These are phyloP conservation scores for Dipodomys merriami DNA, from an alignment of 2,113 vertebrate species.

Conservation along the genomic window DNA sequence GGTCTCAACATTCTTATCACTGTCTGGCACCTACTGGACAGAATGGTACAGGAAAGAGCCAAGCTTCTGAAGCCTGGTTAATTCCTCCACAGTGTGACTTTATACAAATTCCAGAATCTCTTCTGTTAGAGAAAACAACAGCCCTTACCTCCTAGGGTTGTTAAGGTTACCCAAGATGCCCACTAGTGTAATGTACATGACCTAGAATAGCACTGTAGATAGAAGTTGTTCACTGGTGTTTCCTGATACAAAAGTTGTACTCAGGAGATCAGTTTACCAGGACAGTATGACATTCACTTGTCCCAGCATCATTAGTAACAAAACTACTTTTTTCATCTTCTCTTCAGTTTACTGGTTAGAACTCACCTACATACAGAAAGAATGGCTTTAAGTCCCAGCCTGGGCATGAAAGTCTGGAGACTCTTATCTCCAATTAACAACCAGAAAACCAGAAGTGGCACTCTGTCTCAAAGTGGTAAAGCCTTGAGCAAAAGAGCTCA, in stretches of 20 bases:
- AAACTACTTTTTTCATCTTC: not conserved
- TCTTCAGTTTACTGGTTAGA: not conserved
- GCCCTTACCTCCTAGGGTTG: not conserved
- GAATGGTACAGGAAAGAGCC: not conserved
- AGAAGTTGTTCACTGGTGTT: not conserved
- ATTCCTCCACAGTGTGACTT: not conserved
- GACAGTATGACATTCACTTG: not conserved
- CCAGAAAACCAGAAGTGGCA: no score
- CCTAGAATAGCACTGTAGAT: not conserved
- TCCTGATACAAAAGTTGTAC: not conserved
- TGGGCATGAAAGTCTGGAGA: no score
- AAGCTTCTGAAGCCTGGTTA: not conserved
- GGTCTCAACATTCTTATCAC: not conserved
- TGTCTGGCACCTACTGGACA: not conserved
- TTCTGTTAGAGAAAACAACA: not conserved
- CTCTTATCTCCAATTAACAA: no score
- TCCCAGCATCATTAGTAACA: not conserved
- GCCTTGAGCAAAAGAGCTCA: no score
- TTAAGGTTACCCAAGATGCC: not conserved
- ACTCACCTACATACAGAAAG: not conserved
- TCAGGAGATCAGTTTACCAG: not conserved
- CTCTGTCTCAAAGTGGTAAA: no score
- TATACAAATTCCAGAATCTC: not conserved
- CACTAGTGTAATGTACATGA: fast-evolving
- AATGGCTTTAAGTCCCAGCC: not conserved